Evolutionary conservation across 2,888 invertebrate genomes (phyloP), one percentile per base, ranked within the genome.

Genomic region (Ormia ochracea): DNA sequence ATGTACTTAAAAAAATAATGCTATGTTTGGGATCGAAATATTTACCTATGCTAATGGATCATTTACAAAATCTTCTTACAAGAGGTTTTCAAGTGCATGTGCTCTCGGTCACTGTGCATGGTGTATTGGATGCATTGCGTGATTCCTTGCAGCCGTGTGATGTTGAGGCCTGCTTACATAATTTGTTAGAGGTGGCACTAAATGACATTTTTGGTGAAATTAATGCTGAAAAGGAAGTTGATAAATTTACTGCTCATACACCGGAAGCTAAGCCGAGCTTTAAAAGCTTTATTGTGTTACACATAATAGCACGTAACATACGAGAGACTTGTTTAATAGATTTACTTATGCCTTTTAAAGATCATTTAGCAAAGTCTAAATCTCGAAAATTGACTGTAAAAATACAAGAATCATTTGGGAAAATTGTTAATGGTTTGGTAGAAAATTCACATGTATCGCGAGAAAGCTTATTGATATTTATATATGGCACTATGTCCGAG

Each of bases 61-160:
- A 98, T 89, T 92, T 99, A 88, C 93, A 94, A 36, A 90, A 94
- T 4, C 90, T 96, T 19, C 91, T 99, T 66, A 96, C 94, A 0
- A 93, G 94, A 86, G 99, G 99, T 10, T 99, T 95, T 87, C 98
- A 98, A 91, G 93, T 96, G 1, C 98, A 99, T 85, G 98, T 99
- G 0, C 90, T 99, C 65, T 95, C 95, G 3, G 97, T 94, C 78
- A 97, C 98, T 0, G 92, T 97, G 19, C 96, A 98, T 86, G 92
- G 94, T 0, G 93, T 99, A 4, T 90, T 99, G 61, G 93, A 93
- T 72, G 92, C 93, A 26, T 88, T 98, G 68, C 94, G 93, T 85
- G 90, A 91, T 0, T 89, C 91, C n/a, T 93, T 97, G 78, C 91
- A 93, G 87, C 91, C 94, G 0, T 93, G 93, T 0, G 95, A 98